Percentiles rank a stretch among this genome's conserved stretches.
These are phyloP conservation scores for Tetrax tetrax DNA, from an alignment of 2,113 vertebrate genomes.

Conservation along the genomic window DNA sequence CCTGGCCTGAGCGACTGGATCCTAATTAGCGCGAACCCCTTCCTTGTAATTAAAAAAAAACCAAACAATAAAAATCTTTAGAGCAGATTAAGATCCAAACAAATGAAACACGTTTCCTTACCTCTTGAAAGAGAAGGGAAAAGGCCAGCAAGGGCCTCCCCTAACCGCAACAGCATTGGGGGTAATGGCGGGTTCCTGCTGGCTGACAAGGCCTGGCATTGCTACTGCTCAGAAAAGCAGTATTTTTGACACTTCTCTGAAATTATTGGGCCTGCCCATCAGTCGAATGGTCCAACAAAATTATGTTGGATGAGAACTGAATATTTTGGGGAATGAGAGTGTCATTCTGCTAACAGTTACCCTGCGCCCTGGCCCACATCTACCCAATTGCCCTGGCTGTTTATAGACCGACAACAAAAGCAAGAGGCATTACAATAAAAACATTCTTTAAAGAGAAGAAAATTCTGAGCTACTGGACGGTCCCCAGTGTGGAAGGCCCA, in stretches of 20 bases:
- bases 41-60: neutral
- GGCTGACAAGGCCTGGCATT: fast-evolving
- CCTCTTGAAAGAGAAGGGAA: neutral
- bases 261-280: neutral
- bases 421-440: neutral
- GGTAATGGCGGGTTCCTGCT: too few relatives aligned
- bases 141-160: too few relatives aligned
- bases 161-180: neutral
- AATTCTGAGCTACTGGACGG: neutral
- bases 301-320: fast-evolving
- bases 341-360: too few relatives aligned
- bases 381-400: neutral
- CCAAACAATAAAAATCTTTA: too few relatives aligned
- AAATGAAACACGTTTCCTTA: fast-evolving
- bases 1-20: fast-evolving
- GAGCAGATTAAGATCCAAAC: fast-evolving
- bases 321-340: neutral
- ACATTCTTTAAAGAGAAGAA: neutral
- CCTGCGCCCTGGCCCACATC: neutral
- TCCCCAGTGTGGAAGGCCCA: fast-evolving
- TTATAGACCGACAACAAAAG: fast-evolving
- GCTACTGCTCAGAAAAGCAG: neutral
- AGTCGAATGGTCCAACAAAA: fast-evolving
- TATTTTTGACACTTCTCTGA: neutral
- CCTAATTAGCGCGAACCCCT: fast-evolving